Base-by-base conservation (phyloP, 2,113 vertebrate genomes). In the Alectura lathami region DNA sequence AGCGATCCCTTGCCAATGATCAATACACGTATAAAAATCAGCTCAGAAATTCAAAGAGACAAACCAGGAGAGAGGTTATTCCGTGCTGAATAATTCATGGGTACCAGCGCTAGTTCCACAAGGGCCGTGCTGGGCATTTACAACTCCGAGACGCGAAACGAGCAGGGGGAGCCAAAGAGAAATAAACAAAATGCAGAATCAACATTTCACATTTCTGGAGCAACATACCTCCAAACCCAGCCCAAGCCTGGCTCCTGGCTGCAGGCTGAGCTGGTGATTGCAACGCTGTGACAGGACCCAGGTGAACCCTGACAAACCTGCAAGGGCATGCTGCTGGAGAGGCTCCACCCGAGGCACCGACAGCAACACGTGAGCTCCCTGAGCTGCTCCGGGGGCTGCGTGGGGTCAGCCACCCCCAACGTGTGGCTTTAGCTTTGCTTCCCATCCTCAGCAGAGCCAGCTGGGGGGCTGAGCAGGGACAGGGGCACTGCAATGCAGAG, bases 1-100 rank as follows among this genome's bases (percentile, higher is more conserved):
- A 77, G 82, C n/a, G 54, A 94, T 93, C 84, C 84, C 54, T 76
- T 76, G 91, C 96, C 95, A 83, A 42, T 92, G 83, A 95, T 89
- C 94, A 80, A 96, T 92, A 91, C 0, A 0, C 0, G 0, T 13
- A 87, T 72, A 94, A 89, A 94, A 91, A 94, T 66, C 89, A 92
- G 81, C 67, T 92, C 93, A 85, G 78, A 89, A 84, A 91, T 73
- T 40, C 69, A 63, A 87, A 79, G 84, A 91, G 70, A 32, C 40
- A 90, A 84, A 66, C 29, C 17, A 38, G 53, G 43, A 76, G n/a
- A 87, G 89, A 91, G 23, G 53, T 79, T 93, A 83, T 86, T 83
- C 56, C 8, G 2, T 54, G 42, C 32, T 90, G 88, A 95, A 96
- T 95, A 85, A 95, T 93, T 85, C 57, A 94, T 67, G 59, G 74